Evolutionary conservation across 2,888 invertebrate genomes (phyloP).

Genomic region (Cetonia aurata): DNA sequence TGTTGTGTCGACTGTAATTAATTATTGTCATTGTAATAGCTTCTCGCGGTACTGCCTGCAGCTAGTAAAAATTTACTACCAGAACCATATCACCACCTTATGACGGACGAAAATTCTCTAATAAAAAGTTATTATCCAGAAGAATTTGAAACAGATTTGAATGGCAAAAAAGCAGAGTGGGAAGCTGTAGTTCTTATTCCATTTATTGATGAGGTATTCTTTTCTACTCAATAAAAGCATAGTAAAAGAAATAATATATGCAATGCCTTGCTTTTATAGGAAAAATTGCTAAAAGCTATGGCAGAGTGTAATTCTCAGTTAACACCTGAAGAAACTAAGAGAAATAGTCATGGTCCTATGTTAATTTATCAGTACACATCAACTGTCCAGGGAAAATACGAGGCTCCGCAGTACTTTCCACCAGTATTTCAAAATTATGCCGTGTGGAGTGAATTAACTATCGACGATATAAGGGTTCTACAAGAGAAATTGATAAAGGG

Average conservation of each 20-base stretch:
- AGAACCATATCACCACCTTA: constrained; percentile 80
- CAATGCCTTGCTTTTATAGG: constrained; percentile 63
- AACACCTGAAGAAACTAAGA: constrained; percentile 75
- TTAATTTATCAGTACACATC: constrained; percentile 78
- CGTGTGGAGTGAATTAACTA: constrained; percentile 66
- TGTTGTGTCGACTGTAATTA: not conserved
- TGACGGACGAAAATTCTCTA: constrained; percentile 82
- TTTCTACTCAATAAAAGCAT: not conserved
- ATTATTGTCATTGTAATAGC: constrained; percentile 65
- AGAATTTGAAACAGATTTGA: constrained; percentile 93
- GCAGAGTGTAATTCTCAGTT: constrained; percentile 74
- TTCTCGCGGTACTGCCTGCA: constrained; percentile 88
- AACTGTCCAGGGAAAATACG: constrained; percentile 71
- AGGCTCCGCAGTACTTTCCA: constrained; percentile 76
- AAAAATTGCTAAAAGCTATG: constrained; percentile 82
- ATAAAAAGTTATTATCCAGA: constrained; percentile 92
- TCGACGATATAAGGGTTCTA: constrained; percentile 73
- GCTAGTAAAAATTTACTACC: constrained; percentile 87
- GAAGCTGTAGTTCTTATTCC: constrained; percentile 95
- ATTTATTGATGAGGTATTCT: constrained; percentile 85
- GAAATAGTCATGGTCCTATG: constrained; percentile 93
- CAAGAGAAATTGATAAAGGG: constrained; percentile 75
- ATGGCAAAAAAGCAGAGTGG: constrained; percentile 97
- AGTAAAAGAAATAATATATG: constrained; percentile 7
- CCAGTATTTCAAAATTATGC: constrained; percentile 72